These are phyloP conservation scores for Anagyrus pseudococci DNA, from an alignment of 2,888 invertebrate species.

Conservation along the genomic window DNA sequence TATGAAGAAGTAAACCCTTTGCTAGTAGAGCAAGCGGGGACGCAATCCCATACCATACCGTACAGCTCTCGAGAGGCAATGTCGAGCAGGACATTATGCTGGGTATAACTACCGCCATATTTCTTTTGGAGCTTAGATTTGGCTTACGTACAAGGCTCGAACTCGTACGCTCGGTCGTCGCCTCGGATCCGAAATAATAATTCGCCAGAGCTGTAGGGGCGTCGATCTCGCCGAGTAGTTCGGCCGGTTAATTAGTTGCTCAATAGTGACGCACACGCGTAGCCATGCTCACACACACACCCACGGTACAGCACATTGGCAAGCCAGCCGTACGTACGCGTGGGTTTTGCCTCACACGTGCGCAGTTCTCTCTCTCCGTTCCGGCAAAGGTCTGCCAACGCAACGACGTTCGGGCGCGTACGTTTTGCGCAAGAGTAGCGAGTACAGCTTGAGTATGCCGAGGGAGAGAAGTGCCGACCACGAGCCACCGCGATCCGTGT, in stretches of 20 bases:
- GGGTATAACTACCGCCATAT: no score
- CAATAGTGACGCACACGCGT: background rate
- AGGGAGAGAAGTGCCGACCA: background rate
- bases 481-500: constrained; percentile 22
- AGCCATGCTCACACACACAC: background rate
- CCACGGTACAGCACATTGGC: background rate
- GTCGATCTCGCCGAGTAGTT: no score
- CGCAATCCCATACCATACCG: no score
- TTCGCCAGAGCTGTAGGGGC: no score
- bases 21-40: no score
- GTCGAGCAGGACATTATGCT: no score
- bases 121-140: background rate
- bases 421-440: background rate
- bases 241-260: background rate
- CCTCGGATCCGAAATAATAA: no score
- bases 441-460: background rate
- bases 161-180: background rate
- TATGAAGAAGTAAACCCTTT: no score
- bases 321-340: background rate
- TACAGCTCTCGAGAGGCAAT: background rate
- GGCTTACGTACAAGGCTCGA: background rate
- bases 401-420: background rate
- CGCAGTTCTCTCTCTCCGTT: no score
- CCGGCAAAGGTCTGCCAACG: constrained; percentile 11
- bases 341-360: background rate